Percentiles rank a stretch among this genome's conserved stretches.
These are phyloP conservation scores for Mormyrus proboscirostris DNA, from an alignment of 2,797 vertebrate genomes.

Conservation along the genomic window DNA sequence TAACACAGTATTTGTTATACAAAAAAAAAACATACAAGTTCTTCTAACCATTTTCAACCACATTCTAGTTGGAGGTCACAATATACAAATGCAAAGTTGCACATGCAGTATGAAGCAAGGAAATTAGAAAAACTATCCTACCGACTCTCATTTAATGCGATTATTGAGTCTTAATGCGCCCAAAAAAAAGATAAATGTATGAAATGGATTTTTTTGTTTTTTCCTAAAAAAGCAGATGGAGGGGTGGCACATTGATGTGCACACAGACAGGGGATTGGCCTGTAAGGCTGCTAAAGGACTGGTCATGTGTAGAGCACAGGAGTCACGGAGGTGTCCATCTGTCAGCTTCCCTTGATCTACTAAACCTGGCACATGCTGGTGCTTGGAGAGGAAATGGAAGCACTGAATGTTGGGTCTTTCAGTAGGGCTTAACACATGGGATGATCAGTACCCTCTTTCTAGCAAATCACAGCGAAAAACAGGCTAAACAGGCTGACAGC, in stretches of 20 bases:
- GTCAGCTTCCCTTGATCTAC: constrained; percentile 23
- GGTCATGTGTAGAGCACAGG: neutral
- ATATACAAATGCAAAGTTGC: neutral
- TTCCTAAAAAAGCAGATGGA: neutral
- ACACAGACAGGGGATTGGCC: constrained; percentile 1
- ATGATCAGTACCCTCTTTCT: neutral
- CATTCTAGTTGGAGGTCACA: neutral
- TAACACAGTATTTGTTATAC: neutral
- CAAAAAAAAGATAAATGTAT: neutral
- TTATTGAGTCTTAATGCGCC: neutral
- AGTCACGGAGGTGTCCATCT: constrained; percentile 28
- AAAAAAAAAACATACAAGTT: neutral
- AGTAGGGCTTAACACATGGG: neutral
- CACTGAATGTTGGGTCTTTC: neutral
- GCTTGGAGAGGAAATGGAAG: constrained; percentile 5
- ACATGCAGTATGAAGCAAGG: neutral
- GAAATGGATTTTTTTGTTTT: neutral
- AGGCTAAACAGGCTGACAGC: neutral
- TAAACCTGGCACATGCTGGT: constrained; percentile 16
- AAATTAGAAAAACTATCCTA: neutral
- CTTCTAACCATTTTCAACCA: neutral
- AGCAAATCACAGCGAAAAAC: neutral
- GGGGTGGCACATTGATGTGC: neutral
- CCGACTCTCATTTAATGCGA: neutral
- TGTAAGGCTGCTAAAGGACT: neutral